Conservation (phyloP, 1,140 invertebrate species). For the Scaptomyza pallida region DNA sequence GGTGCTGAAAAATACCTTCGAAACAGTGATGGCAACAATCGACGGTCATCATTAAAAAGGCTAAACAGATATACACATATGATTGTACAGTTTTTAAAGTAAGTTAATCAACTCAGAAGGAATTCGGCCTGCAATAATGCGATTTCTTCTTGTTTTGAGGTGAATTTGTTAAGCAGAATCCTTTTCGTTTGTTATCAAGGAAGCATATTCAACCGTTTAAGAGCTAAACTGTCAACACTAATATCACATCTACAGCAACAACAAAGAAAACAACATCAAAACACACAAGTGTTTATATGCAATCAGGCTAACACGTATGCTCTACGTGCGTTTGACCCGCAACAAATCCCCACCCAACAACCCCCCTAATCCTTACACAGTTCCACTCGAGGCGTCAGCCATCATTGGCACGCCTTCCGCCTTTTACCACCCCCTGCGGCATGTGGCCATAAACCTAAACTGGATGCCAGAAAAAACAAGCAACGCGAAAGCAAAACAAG, state of each 20-base stretch:
- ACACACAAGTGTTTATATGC: constrained; percentile 68
- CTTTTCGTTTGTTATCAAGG: background rate
- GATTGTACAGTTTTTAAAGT: too few species aligned
- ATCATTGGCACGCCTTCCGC: constrained; percentile 52
- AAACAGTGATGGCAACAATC: background rate
- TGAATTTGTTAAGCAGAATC: background rate
- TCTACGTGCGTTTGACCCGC: constrained; percentile 54
- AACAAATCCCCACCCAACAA: constrained; percentile 5
- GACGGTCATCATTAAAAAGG: background rate
- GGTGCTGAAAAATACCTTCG: constrained; percentile 29
- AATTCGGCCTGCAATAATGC: too few species aligned
- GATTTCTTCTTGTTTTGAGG: too few species aligned
- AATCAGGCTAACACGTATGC: constrained; percentile 77
- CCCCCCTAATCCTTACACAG: background rate
- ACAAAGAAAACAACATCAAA: constrained; percentile 26
- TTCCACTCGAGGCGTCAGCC: constrained; percentile 29
- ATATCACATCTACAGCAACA: constrained; percentile 1
- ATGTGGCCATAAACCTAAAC: constrained; percentile 51
- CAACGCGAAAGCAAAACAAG: constrained; percentile 40
- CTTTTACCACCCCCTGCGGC: constrained; percentile 9
- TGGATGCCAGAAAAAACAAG: constrained; percentile 37
- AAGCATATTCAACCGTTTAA: background rate
- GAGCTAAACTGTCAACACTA: background rate
- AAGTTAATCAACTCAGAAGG: too few species aligned
- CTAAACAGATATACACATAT: too few species aligned